Conservation (phyloP, 2,113 vertebrate species). For the Sciurus niger region DNA sequence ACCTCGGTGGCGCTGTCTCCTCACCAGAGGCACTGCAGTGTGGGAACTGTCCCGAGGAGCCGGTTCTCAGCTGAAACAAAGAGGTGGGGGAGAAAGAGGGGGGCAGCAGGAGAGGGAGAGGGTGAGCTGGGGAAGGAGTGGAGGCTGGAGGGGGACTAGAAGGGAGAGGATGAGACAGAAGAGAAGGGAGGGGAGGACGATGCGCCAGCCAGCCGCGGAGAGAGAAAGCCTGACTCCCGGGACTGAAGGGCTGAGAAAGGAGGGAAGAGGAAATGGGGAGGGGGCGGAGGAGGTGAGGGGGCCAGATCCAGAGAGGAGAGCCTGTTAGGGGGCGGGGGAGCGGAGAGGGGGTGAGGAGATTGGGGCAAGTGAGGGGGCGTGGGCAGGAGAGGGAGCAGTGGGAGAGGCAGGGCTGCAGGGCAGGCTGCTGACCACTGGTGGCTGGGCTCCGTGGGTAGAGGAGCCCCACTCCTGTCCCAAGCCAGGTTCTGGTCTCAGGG, state of each 20-base stretch:
- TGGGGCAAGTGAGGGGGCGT: constrained; percentile 31
- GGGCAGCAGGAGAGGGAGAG: constrained; percentile 81
- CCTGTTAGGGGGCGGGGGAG: neutral
- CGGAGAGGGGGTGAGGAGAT: neutral
- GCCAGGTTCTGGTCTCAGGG: neutral
- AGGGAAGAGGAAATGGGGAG: neutral
- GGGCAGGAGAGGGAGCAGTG: neutral
- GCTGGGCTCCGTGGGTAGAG: neutral
- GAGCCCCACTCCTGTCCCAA: constrained; percentile 46
- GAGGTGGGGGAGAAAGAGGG: constrained; percentile 83
- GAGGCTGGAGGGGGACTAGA: constrained; percentile 69
- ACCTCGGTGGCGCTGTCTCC: constrained; percentile 82
- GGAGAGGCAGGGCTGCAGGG: neutral
- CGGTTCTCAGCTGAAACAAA: constrained; percentile 86
- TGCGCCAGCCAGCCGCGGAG: neutral
- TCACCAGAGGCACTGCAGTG: constrained; percentile 83
- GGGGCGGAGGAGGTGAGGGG: constrained; percentile 15
- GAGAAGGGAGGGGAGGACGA: neutral
- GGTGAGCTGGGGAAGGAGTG: constrained; percentile 71
- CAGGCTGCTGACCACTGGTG: neutral
- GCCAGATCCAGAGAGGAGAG: neutral
- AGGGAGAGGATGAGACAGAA: constrained; percentile 44
- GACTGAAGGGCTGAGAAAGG: too few species aligned
- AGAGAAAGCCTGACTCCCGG: too few species aligned
- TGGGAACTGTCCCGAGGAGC: constrained; percentile 86